Conservation (phyloP, 2,113 vertebrate genomes). For the Mola mola region DNA sequence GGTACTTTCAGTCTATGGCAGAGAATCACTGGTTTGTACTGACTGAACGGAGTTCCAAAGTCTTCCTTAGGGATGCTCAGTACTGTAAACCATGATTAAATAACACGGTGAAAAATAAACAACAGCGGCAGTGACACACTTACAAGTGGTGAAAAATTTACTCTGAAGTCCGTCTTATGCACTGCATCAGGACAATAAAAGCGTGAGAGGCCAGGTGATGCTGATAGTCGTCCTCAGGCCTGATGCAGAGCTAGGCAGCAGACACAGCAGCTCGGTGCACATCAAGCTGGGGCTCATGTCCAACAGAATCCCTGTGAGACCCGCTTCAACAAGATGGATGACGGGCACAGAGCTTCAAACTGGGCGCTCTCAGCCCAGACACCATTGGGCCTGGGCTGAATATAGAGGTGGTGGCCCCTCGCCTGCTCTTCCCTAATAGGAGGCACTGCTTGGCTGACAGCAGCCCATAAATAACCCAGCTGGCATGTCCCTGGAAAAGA, state of each 20-base stretch:
- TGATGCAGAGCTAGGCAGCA: conserved; percentile 49
- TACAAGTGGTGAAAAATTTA: background rate
- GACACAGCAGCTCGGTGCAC: conserved; percentile 43
- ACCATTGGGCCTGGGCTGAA: conserved; percentile 76
- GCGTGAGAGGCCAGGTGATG: conserved; percentile 4
- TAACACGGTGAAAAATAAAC: conserved; percentile 3
- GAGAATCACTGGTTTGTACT: conserved; percentile 59
- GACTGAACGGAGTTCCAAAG: conserved; percentile 39
- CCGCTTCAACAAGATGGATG: conserved; percentile 80
- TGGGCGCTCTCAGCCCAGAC: conserved; percentile 78
- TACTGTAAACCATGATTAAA: conserved; percentile 8
- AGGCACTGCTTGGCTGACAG: conserved; percentile 78
- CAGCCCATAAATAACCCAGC: conserved; percentile 82
- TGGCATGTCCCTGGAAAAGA: conserved; percentile 52
- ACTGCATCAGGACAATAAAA: conserved; percentile 29
- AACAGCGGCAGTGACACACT: background rate
- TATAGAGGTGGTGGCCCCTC: conserved; percentile 74
- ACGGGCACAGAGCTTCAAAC: conserved; percentile 64
- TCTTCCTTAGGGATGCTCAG: conserved; percentile 1
- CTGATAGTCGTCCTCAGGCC: conserved; percentile 28
- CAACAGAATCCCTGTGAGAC: conserved; percentile 59
- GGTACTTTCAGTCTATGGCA: conserved; percentile 56
- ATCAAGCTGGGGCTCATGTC: conserved; percentile 69
- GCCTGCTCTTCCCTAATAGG: conserved; percentile 73
- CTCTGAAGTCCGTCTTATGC: background rate